A percentile compares a stretch with the other conserved stretches of the same genome.
Conservation (phyloP, 2,888 invertebrate genomes). For the Bursaphelenchus okinawaensis region DNA sequence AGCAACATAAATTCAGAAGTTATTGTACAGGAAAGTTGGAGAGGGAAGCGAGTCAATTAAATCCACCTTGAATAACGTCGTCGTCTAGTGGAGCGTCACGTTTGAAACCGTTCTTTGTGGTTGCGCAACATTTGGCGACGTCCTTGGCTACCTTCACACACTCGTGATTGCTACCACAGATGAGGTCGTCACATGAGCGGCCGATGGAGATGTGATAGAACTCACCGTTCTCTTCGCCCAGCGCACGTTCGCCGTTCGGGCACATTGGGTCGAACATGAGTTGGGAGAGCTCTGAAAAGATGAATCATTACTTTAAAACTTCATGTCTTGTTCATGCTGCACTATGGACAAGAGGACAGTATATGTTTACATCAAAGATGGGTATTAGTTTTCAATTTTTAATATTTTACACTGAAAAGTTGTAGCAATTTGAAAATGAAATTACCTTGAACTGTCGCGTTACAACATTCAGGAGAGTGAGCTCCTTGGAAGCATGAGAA, state of each 20-base stretch:
- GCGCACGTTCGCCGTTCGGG: slow-evolving; percentile 21
- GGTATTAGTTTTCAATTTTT: too few relatives aligned
- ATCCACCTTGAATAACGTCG: background rate
- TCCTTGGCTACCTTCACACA: background rate
- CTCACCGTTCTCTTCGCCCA: slow-evolving; percentile 17
- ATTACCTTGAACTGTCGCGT: slow-evolving; percentile 15
- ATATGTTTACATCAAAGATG: too few relatives aligned
- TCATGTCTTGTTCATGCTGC: too few relatives aligned
- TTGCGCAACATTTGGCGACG: slow-evolving; percentile 9
- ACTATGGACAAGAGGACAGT: too few relatives aligned
- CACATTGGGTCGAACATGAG: slow-evolving; percentile 20
- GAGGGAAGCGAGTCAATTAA: too few relatives aligned
- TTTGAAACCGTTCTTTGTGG: background rate
- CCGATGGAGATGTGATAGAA: slow-evolving; percentile 21
- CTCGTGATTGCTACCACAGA: slow-evolving; percentile 4
- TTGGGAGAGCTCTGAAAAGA: slow-evolving; percentile 9
- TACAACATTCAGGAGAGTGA: slow-evolving; percentile 20
- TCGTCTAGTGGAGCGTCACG: background rate
- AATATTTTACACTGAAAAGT: too few relatives aligned
- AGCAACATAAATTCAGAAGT: too few relatives aligned
- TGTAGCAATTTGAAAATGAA: too few relatives aligned
- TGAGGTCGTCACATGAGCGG: slow-evolving; percentile 20
- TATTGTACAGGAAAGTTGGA: too few relatives aligned
- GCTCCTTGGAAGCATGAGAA: slow-evolving; percentile 20
- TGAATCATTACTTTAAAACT: slow-evolving; percentile 3